These are phyloP conservation scores for Gymnodraco acuticeps DNA, from an alignment of 2,797 vertebrate species.

Conservation along the genomic window DNA sequence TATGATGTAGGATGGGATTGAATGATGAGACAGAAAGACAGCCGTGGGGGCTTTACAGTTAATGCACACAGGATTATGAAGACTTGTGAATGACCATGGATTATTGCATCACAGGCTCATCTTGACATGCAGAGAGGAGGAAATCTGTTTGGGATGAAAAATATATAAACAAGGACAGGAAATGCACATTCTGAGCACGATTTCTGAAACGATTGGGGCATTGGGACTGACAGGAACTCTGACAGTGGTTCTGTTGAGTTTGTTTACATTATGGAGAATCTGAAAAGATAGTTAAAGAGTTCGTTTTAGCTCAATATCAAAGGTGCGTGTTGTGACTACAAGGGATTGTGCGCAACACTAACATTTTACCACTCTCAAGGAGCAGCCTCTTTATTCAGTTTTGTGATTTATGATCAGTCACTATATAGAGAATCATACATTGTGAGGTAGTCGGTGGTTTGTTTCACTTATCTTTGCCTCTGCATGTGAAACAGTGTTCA, in stretches of 20 bases:
- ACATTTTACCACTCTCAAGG: slow-evolving; percentile 27
- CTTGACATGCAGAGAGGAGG: slow-evolving; percentile 56
- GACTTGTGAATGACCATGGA: slow-evolving; percentile 75
- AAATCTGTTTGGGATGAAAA: slow-evolving; percentile 49
- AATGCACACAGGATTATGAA: slow-evolving; percentile 79
- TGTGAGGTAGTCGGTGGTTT: neutral
- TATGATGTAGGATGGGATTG: slow-evolving; percentile 55
- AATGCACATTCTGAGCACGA: slow-evolving; percentile 11
- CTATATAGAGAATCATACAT: neutral
- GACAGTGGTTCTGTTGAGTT: slow-evolving; percentile 17
- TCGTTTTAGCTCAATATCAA: slow-evolving; percentile 32
- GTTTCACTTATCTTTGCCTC: slow-evolving; percentile 2
- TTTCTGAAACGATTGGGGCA: neutral
- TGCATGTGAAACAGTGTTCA: neutral
- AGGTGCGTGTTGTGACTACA: slow-evolving; percentile 23
- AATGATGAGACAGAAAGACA: slow-evolving; percentile 67
- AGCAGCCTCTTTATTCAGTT: slow-evolving; percentile 36
- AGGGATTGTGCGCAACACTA: slow-evolving; percentile 10
- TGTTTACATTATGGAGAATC: neutral
- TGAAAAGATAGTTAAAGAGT: slow-evolving; percentile 19
- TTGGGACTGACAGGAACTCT: neutral
- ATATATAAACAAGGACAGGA: slow-evolving; percentile 20
- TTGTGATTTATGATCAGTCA: neutral
- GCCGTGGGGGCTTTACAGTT: slow-evolving; percentile 59
- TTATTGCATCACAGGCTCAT: slow-evolving; percentile 77